Conservation (phyloP, 1,140 invertebrate genomes). For the Euwallacea fornicatus region DNA sequence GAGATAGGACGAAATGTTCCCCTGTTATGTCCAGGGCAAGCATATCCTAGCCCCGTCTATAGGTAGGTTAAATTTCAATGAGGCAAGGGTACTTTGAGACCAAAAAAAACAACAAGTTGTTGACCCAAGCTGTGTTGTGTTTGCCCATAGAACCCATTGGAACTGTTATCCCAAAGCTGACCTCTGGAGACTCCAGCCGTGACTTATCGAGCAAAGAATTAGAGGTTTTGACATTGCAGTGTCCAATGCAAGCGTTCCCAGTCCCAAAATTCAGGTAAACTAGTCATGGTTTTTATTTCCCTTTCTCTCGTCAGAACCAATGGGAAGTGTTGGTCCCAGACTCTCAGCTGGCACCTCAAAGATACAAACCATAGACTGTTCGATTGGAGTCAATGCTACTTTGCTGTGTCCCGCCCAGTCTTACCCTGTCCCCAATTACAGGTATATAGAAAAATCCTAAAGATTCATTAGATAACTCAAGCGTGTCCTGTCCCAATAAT, state of each 20-base stretch:
- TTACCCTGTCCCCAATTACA: conserved; percentile 65
- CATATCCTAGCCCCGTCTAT: conserved; percentile 66
- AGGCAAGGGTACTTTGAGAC: conserved; percentile 24
- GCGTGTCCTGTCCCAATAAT: conserved; percentile 64
- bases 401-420: conserved; percentile 67
- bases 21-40: conserved; percentile 66
- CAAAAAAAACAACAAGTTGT: background rate
- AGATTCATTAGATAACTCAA: conserved; percentile 49
- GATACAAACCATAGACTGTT: conserved; percentile 46
- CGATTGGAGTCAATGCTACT: conserved; percentile 40
- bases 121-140: background rate
- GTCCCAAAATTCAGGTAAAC: conserved; percentile 61
- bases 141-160: conserved; percentile 69
- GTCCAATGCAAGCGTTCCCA: conserved; percentile 65
- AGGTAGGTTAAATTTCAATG: conserved; percentile 57
- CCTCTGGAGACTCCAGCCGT: conserved; percentile 67
- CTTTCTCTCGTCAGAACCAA: conserved; percentile 61
- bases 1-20: conserved; percentile 50
- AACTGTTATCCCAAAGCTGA: conserved; percentile 74
- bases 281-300: conserved; percentile 47
- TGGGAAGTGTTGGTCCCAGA: conserved; percentile 69
- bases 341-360: conserved; percentile 58
- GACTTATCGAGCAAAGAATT: conserved; percentile 59
- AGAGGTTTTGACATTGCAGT: conserved; percentile 64
- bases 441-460: conserved; percentile 52